These are phyloP conservation scores for Trochalopteron elliotii DNA, from an alignment of 2,113 vertebrate species.

Conservation along the genomic window DNA sequence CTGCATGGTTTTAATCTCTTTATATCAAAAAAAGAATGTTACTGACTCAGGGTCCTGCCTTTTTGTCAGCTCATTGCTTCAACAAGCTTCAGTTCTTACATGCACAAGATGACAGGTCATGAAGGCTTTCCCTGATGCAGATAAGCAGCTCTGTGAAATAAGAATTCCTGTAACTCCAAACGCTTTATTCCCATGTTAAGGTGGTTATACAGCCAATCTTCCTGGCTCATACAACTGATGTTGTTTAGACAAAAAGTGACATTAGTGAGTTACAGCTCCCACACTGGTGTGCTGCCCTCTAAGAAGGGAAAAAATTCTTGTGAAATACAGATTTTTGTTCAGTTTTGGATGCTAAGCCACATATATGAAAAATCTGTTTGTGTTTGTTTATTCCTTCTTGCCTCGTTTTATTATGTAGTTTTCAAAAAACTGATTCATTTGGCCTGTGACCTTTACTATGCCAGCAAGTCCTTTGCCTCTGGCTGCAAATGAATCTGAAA, in stretches of 20 bases:
- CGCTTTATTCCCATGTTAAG: background rate
- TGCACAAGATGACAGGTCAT: background rate
- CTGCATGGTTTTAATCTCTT: background rate
- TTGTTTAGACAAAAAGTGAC: background rate
- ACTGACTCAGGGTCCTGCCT: background rate
- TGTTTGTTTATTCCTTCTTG: background rate
- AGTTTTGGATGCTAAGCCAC: background rate
- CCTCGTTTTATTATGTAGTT: background rate
- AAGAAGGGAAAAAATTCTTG: background rate
- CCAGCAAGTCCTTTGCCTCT: background rate
- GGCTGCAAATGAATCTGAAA: background rate
- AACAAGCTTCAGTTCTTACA: background rate
- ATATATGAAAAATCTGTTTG: background rate
- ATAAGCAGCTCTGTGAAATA: background rate
- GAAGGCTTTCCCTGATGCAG: background rate
- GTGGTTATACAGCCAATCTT: rapidly evolving
- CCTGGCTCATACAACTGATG: background rate
- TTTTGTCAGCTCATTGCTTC: background rate
- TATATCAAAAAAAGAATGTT: background rate
- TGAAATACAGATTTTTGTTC: background rate
- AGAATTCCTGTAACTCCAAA: background rate
- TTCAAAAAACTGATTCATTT: background rate
- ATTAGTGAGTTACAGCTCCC: background rate
- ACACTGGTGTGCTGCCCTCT: background rate
- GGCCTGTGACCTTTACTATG: background rate